Base-by-base conservation (phyloP, 1,140 invertebrate genomes). In the Drosophila busckii region DNA sequence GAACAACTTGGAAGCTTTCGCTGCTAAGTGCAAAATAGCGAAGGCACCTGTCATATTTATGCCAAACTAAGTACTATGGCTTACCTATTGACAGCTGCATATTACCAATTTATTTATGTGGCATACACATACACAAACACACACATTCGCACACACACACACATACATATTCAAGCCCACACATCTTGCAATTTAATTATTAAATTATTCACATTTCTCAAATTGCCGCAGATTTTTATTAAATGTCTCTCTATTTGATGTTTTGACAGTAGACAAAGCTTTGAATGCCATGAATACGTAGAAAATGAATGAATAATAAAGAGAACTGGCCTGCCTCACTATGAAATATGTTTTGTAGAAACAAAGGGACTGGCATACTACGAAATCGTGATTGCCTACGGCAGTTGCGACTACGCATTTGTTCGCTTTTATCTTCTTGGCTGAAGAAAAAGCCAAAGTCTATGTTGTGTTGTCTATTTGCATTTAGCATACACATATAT, bases 41-140 rank as follows among this genome's bases (percentile, higher is more conserved):
- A 67, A 59, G 65, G 52, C 73, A 78, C 29, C 70, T 78, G 71
- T 78, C 71, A 80, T 68, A 64, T 56, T 52, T 56, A 48, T 55
- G 67, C 52, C 52, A 75, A 32, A 55, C 52, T 37, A 26, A 41
- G 26, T 29, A 10, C 16, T 9, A 28, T 13, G 42, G 42, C 23
- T 31, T 22, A 44, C 45, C 31, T 46, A 31, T 9, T 32, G 49
- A 54, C 41, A 54, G 41, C 20, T 46, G 34, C 32, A 46, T 46
- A 23, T 22, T 19, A 17, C 6, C n/a, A 19, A 17, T 29, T 31
- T 29, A 32, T 32, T 12, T 10, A 40, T 22, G 23, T 55, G 41
- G 28, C 52, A 46, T 28, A 28, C 17, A 5, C 9, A 6, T 12
- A 10, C 5, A 3, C 10, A 13, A 25, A 8, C 17, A 32, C 6